Base-by-base conservation (phyloP, 2,797 vertebrate genomes). In the Nothura maculosa region DNA sequence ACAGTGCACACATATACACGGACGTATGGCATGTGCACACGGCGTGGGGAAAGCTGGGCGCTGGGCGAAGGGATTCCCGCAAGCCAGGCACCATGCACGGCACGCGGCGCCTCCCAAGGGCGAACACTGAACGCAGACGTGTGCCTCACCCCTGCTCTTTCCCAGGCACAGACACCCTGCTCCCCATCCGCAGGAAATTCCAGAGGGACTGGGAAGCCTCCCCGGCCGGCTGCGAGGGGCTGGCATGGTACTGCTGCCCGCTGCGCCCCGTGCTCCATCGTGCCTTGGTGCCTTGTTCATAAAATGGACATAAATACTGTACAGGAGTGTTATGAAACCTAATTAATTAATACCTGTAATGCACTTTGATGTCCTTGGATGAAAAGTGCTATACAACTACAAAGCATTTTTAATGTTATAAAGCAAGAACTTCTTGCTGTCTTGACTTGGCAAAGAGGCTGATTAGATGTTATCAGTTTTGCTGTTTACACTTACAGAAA, bases 351-450 rank as follows among this genome's bases (percentile, higher is more conserved):
- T 89, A 96, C 96, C 95, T 97, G 75, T 78, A 87, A 96, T 60
- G 40, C 57, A 84, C 96, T 97, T 97, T 97, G 97, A 98, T 97
- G 94, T 96, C 93, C 80, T 88, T 8, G 93, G 94, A 95, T 95
- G 96, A 96, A 97, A 97, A 95, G 91, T 96, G 76, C 91, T 77
- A 90, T 85, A 80, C 92, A 96, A 96, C 96, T 97, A 97, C 95
- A 94, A 96, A 96, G 95, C 92, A 81, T 92, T 94, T 96, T 95
- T 95, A 90, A 95, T 95, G 86, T 91, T 96, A 94, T 96, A 96
- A 94, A 95, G 91, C 93, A 94, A 95, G 91, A 96, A 96, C 81
- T 96, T 94, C 92, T 95, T 90, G 94, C 92, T 89, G 79, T 92
- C 94, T 95, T 94, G 92, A 77, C 93, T 92, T 96, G 95, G 93